Percentiles rank a stretch among this genome's conserved stretches.
Evolutionary conservation across 53 echinoderm and acorn worm species (phyloP).

Genomic region (Apostichopus leukothele): DNA sequence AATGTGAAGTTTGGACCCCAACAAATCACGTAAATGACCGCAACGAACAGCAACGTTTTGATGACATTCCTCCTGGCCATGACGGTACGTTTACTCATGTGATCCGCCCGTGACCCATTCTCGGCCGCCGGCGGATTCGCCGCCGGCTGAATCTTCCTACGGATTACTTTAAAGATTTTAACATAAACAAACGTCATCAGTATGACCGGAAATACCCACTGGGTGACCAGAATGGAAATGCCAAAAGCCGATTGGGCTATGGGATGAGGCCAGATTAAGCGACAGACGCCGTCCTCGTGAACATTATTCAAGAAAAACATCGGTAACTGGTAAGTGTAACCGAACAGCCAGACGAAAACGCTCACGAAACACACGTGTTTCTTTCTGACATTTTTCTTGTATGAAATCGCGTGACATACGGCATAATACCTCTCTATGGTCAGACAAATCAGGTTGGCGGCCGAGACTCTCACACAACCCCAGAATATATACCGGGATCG

Average conservation of each 20-base stretch:
- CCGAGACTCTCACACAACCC: constrained; percentile 47
- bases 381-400: constrained; percentile 38
- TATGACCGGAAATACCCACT: constrained; percentile 55
- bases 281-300: constrained; percentile 52
- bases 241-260: constrained; percentile 54
- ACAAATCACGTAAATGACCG: constrained; percentile 49
- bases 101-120: background rate
- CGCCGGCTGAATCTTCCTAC: constrained; percentile 10
- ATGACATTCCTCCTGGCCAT: constrained; percentile 52
- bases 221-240: constrained; percentile 57
- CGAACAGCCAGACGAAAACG: constrained; percentile 45
- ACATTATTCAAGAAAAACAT: constrained; percentile 39
- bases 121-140: background rate
- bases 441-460: constrained; percentile 49
- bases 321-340: constrained; percentile 52
- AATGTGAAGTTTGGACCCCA: constrained; percentile 55
- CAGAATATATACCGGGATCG: constrained; percentile 56
- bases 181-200: constrained; percentile 62
- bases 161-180: constrained; percentile 58
- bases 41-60: constrained; percentile 54
- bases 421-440: constrained; percentile 57
- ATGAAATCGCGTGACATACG: constrained; percentile 45
- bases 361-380: constrained; percentile 7
- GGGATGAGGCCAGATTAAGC: constrained; percentile 53
- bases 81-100: background rate